Conservation (phyloP, 2,888 invertebrate species). For the Oligia latruncula region DNA sequence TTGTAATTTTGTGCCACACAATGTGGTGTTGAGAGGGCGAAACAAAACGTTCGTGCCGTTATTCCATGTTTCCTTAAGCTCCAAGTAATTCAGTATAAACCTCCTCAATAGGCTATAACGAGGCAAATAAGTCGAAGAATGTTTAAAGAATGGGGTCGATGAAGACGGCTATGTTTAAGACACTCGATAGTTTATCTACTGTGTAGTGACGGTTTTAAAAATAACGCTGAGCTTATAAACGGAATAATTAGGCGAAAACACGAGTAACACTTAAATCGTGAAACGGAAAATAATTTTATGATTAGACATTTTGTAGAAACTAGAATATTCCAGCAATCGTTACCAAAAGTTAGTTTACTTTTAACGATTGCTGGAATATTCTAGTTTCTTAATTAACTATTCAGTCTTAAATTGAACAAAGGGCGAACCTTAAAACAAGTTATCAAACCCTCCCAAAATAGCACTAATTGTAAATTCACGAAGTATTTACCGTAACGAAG, state of each 20-base stretch:
- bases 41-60: slow-evolving; percentile 71
- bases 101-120: slow-evolving; percentile 69
- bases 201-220: not conserved
- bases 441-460: slow-evolving; percentile 19
- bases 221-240: not conserved
- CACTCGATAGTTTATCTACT: slow-evolving; percentile 28
- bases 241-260: not conserved
- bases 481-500: slow-evolving; percentile 58
- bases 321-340: not conserved
- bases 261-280: not conserved
- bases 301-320: not conserved
- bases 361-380: no score
- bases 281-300: not conserved
- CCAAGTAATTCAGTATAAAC: slow-evolving; percentile 62
- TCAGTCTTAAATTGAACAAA: not conserved
- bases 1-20: slow-evolving; percentile 57
- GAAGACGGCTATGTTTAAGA: slow-evolving; percentile 51
- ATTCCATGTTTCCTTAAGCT: slow-evolving; percentile 67
- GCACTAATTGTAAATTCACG: slow-evolving; percentile 42
- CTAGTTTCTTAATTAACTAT: not conserved
- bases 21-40: slow-evolving; percentile 60
- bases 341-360: not conserved
- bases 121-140: slow-evolving; percentile 72
- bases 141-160: slow-evolving; percentile 67
- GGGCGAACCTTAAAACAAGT: not conserved